A percentile compares a stretch with the other conserved stretches of the same genome.
Conservation (phyloP, 2,113 vertebrate species). For the Dipodomys spectabilis region DNA sequence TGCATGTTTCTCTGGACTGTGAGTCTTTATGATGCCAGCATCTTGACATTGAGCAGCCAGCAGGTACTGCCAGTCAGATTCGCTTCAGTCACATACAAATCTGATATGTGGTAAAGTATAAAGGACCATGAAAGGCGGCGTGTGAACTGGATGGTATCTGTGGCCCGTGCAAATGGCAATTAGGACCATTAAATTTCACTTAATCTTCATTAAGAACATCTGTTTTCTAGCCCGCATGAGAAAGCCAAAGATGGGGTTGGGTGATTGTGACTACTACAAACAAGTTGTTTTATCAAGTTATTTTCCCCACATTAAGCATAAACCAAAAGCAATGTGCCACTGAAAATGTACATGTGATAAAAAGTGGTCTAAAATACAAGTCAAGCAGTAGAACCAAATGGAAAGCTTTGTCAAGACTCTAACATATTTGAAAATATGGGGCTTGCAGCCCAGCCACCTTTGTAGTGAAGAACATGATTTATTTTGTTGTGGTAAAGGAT, state of each 20-base stretch:
- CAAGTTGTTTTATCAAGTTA: constrained; percentile 75
- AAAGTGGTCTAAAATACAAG: neutral
- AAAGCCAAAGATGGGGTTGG: constrained; percentile 66
- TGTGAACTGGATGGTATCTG: constrained; percentile 76
- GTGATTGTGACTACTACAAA: constrained; percentile 82
- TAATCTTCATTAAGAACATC: constrained; percentile 87
- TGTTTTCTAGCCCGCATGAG: constrained; percentile 72
- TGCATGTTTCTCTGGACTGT: neutral
- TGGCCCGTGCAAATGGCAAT: constrained; percentile 84
- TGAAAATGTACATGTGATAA: constrained; percentile 27
- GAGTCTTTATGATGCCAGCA: constrained; percentile 60
- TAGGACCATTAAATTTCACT: constrained; percentile 87
- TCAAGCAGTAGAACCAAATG: neutral
- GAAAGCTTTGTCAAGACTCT: neutral
- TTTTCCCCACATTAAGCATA: constrained; percentile 42
- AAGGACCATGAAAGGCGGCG: constrained; percentile 75
- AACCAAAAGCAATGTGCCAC: constrained; percentile 14
- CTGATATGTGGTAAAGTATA: constrained; percentile 79
- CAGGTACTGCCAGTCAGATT: constrained; percentile 81
- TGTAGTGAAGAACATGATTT: neutral
- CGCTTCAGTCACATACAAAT: constrained; percentile 80
- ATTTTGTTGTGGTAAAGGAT: constrained; percentile 7
- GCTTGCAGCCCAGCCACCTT: neutral
- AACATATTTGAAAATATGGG: constrained; percentile 7
- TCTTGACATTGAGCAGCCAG: constrained; percentile 64